These are phyloP conservation scores for Masnerella sp. DNA, from an alignment of 2,888 invertebrate species.

Conservation along the genomic window DNA sequence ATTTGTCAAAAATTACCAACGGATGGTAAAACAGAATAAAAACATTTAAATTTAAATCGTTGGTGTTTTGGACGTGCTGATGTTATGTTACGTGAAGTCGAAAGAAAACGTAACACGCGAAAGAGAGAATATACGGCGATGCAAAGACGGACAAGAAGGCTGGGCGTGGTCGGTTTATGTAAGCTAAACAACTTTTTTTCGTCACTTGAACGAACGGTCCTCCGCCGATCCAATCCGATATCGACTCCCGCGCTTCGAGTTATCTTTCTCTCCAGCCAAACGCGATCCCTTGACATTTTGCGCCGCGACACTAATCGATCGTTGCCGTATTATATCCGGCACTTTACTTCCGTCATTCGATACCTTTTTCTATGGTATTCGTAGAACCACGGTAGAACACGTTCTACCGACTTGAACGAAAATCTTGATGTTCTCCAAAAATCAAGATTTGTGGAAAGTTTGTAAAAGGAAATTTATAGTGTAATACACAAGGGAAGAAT, in stretches of 20 bases:
- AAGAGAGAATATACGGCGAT: constrained; percentile 39
- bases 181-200: constrained; percentile 74
- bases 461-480: too few species aligned
- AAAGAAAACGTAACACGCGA: constrained; percentile 10
- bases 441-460: too few species aligned
- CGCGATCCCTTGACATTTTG: constrained; percentile 54
- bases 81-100: not conserved
- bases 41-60: constrained; percentile 1
- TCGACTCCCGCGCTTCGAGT: constrained; percentile 71
- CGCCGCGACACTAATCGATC: constrained; percentile 45
- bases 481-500: too few species aligned
- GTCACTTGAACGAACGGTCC: constrained; percentile 66
- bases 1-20: too few species aligned
- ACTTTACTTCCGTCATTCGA: constrained; percentile 44
- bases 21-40: too few species aligned
- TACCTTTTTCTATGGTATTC: constrained; percentile 17
- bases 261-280: constrained; percentile 60
- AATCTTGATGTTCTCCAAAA: too few species aligned
- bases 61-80: not conserved
- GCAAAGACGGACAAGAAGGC: constrained; percentile 63
- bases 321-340: constrained; percentile 36
- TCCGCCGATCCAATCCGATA: constrained; percentile 49
- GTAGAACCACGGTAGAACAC: too few species aligned
- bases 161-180: constrained; percentile 77
- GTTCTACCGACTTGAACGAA: too few species aligned